phyloP scores from a whole-genome alignment of 2,113 vertebrate species.

The Sylvietta virens region DNA sequence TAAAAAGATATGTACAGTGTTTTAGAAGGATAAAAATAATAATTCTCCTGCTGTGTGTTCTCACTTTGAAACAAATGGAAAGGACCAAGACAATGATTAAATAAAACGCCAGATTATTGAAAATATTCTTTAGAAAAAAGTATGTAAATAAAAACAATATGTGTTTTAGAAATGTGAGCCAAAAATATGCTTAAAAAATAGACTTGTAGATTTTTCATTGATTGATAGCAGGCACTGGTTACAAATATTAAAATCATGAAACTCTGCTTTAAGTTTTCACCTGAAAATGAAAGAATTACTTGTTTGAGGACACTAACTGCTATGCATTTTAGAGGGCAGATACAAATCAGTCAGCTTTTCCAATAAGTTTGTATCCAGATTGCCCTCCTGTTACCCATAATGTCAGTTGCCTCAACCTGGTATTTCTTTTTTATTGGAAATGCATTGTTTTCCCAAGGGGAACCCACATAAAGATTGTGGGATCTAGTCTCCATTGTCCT shows the following conservation, averaged over 20 bases:
- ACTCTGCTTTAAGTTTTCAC: conserved; percentile 6
- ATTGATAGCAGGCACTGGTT: conserved; percentile 6
- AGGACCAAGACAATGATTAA: conserved; percentile 38
- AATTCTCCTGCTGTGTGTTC: conserved; percentile 45
- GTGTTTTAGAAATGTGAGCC: conserved; percentile 27
- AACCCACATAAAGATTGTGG: accelerated
- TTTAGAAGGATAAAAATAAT: conserved; percentile 55
- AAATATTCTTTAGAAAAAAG: conserved; percentile 40
- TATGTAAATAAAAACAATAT: conserved; percentile 62
- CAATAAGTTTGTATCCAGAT: not conserved
- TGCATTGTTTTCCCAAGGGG: accelerated
- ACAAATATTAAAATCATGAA: not conserved
- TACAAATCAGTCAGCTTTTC: not conserved
- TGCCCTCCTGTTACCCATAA: not conserved
- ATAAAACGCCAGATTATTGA: conserved; percentile 42
- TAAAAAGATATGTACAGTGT: not conserved
- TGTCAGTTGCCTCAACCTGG: not conserved
- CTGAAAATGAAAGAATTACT: not conserved
- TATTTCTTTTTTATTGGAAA: not conserved
- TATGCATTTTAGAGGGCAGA: not conserved
- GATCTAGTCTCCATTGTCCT: too few relatives aligned
- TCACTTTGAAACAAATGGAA: conserved; percentile 58
- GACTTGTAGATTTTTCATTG: conserved; percentile 33
- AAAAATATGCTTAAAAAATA: conserved; percentile 41
- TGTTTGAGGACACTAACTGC: not conserved